A percentile compares a stretch with the other conserved stretches of the same genome.
These are phyloP conservation scores for Acromyrmex heyeri DNA, from an alignment of 1,140 invertebrate species.

Conservation along the genomic window DNA sequence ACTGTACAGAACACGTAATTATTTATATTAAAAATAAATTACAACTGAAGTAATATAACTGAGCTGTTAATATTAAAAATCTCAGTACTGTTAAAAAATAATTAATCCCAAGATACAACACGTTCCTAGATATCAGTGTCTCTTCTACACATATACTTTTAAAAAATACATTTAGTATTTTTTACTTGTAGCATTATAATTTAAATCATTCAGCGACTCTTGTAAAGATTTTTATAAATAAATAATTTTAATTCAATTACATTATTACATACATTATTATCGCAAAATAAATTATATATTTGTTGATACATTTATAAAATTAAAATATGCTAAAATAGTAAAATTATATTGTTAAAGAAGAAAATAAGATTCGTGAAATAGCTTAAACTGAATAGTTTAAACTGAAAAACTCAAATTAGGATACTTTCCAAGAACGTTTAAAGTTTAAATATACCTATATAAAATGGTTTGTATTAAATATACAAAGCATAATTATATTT, in stretches of 20 bases:
- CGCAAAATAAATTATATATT: not conserved
- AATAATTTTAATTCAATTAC: conserved; percentile 22
- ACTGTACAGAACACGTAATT: no score
- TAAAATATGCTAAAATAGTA: not conserved
- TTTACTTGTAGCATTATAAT: not conserved
- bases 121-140: no score
- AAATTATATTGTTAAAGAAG: not conserved
- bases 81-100: no score
- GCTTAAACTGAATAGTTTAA: not conserved
- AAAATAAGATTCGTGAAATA: not conserved
- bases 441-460: conserved; percentile 5
- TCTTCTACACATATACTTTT: no score
- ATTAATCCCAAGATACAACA: no score
- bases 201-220: not conserved
- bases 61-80: no score
- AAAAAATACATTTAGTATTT: not conserved
- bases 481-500: conserved; percentile 55
- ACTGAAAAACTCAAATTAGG: not conserved
- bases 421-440: conserved; percentile 5
- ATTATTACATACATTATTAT: not conserved
- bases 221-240: conserved; percentile 7
- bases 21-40: no score
- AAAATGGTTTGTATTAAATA: conserved; percentile 35
- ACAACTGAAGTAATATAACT: no score
- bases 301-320: not conserved